Evolutionary conservation across 2,113 vertebrate genomes (phyloP), one percentile per base, ranked within the genome.

Genomic region (Rhinopomastus cyanomelas): DNA sequence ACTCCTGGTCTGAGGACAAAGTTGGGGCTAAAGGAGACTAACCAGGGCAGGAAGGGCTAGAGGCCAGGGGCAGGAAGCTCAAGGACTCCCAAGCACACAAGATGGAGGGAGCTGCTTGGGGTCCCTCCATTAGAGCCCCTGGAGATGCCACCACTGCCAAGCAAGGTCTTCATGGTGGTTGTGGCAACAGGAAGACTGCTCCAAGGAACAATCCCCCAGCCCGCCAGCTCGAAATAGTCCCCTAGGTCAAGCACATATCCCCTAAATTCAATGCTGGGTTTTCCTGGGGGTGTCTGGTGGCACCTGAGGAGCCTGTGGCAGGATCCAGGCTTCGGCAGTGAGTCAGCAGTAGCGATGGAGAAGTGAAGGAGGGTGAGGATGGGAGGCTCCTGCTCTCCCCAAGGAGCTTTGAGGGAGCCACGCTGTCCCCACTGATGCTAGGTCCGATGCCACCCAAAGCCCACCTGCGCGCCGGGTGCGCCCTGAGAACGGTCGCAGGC

Each of bases 1-100:
- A 98, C 86, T 97, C 94, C 53, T 90, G 81, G 0, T 95, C 96
- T 97, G 76, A 59, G 55, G 81, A 89, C 2, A 10, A 88, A 86
- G 85, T 53, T 73, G 55, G 65, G 53, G 77, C 94, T 92, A 94
- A n/a, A 77, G 0, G 17, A 92, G 81, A 52, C n/a, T 30, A 72
- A 22, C 0, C 18, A 6, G 67, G 61, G 55, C 93, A 96, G 97
- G 95, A 97, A 97, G 88, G 27, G 53, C 64, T 64, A 42, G 49
- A 57, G 87, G 74, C 77, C 32, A 16, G 64, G 34, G 76, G 52
- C 88, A 94, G 92, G 92, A 96, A 94, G 55, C 77, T 36, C 53
- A 61, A 12, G 34, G 46, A 57, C 6, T 55, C 79, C 60, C 87
- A 61, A 68, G 75, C 42, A 37, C 59, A 39, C 32, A 5, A 9